These are phyloP conservation scores for Leuciscus idus DNA, from an alignment of 2,113 vertebrate species.

Conservation along the genomic window DNA sequence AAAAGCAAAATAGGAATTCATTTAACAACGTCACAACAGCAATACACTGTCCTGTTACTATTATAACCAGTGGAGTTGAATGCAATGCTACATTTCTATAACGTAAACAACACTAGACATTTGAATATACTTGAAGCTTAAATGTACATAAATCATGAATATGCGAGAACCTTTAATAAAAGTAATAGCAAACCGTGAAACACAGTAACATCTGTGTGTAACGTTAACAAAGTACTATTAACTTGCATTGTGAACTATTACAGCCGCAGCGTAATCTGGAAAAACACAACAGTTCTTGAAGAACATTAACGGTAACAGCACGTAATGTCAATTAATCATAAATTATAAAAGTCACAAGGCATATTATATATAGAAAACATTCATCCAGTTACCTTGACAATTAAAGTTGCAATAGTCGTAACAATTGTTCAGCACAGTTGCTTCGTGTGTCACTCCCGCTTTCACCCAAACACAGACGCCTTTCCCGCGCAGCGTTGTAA, in stretches of 20 bases:
- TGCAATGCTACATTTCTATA: neutral
- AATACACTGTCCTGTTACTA: neutral
- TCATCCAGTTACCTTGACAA: neutral
- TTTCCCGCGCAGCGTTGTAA: constrained; percentile 49
- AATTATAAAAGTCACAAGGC: neutral
- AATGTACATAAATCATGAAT: neutral
- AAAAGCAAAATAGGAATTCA: neutral
- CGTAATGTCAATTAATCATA: neutral
- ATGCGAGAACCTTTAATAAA: neutral
- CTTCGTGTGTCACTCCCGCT: neutral
- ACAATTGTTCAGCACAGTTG: neutral
- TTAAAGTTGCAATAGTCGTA: neutral
- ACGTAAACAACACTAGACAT: neutral
- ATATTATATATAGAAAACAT: no score
- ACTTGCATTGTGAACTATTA: neutral
- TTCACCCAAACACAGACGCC: constrained; percentile 34
- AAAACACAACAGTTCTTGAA: neutral
- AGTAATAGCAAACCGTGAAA: neutral
- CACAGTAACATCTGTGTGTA: no score
- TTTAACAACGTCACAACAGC: neutral
- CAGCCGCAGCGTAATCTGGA: no score
- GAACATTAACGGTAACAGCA: neutral
- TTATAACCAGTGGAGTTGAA: neutral
- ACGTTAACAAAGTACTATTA: no score
- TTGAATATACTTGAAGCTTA: neutral